Evolutionary conservation across 2,113 vertebrate species (phyloP), one percentile per base, ranked within the genome.

Genomic region (Talpa occidentalis): DNA sequence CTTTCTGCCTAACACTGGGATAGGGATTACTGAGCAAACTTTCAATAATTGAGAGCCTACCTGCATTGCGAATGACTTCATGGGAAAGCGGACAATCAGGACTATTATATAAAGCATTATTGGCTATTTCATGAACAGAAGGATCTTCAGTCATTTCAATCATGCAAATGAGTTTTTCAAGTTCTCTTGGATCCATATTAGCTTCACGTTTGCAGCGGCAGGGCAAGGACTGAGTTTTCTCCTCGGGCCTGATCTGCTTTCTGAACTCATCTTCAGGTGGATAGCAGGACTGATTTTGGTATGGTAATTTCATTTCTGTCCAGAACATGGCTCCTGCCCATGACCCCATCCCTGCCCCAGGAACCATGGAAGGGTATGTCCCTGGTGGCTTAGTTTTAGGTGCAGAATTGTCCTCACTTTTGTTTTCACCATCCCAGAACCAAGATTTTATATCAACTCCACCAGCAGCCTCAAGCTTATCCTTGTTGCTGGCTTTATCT

Each of bases 141-240:
- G 97, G 95, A 93, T 97, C 92, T 94, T 97, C 97, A 10, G 97
- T 97, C 97, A 97, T 96, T 83, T 97, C 96, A 91, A 97, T 93
- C 97, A 97, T 97, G 80, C 95, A 97, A 88, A 97, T 97, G 54
- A 97, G 97, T 64, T 93, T 97, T 62, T 97, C 96, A 52, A 97
- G 90, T 19, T 97, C 97, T 88, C 12, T 67, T 62, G 97, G 95
- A 94, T 97, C 93, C 76, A 96, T 19, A 44, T 96, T 97, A 77
- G 78, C 56, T 77, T 96, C 88, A 0, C 17, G 92, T 88, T 84
- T 97, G 90, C 94, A 96, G 72, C 72, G 92, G 92, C 94, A 97
- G 42, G 81, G 54, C 93, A 90, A 94, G 40, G 91, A 60, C 19
- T 82, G 96, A 79, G 42, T 64, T 94, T 95, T 96, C 22, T 96